Evolutionary conservation across 2,888 invertebrate species (phyloP), one percentile per base, ranked within the genome.

Genomic region (Panopea generosa): DNA sequence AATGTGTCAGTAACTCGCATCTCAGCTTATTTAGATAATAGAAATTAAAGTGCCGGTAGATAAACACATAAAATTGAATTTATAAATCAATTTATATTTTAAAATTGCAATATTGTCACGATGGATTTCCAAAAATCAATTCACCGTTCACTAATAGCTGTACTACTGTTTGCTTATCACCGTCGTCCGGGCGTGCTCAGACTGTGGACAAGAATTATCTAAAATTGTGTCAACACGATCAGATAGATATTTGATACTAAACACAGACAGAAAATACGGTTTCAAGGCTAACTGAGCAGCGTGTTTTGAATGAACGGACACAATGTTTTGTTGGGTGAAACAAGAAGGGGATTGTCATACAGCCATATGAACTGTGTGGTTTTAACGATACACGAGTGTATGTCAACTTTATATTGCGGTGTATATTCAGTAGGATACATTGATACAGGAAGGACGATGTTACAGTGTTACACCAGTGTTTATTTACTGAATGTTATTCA

Each of bases 161-260:
- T 63, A 63, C 53, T 63, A 63, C 52, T 53, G 40, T 63, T 63
- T 53, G 40, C 63, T 63, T 63, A 63, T 63, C 63, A 53, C n/a
- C 43, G 27, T 63, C 26, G 40, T 18, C 63, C 53, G 11, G 33
- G 11, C 33, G 33, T 7, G 33, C 33, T 33, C 33, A 33, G 11
- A 33, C 33, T 33, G 33, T 4, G 33, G 33, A 33, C 33, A 11
- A 33, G 33, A 33, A 33, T 33, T 33, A 33, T 33, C 33, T n/a
- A 9, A 24, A 40, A 52, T 62, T 62, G 38, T 52, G 62, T 52
- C 62, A 50, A 62, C 50, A 52, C 52, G 52, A 52, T 52, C 50
- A 62, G 62, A 50, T 52, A 52, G 62, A 62, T 62, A 62, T 62
- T 33, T 40, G 62, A 62, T 62, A 62, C 52, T 38, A 62, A 52